phyloP scores from a whole-genome alignment of 2,113 vertebrate species.

The Calypte anna region DNA sequence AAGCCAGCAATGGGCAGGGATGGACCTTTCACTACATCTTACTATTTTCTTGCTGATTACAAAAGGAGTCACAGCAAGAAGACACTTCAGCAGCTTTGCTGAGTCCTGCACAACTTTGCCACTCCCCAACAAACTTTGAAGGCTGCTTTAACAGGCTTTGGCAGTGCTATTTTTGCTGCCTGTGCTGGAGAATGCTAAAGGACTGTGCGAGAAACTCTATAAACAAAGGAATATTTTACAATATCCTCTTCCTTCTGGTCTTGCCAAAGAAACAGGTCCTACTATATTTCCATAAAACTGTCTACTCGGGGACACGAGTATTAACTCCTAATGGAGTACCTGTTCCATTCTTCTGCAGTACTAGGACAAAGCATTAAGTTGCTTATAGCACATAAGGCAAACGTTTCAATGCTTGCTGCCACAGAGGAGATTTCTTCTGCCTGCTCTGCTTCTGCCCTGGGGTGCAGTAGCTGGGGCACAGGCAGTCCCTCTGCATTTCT shows the following conservation, averaged over 20 bases:
- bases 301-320: neutral
- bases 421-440: neutral
- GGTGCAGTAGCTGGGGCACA: neutral
- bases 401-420: neutral
- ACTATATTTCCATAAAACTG: neutral
- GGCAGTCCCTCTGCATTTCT: neutral
- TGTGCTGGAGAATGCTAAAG: neutral
- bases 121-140: neutral
- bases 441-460: neutral
- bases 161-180: neutral
- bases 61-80: neutral
- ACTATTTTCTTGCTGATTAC: neutral
- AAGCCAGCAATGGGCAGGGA: neutral
- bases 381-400: neutral
- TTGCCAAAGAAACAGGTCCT: neutral
- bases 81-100: neutral
- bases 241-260: neutral
- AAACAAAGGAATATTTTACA: neutral
- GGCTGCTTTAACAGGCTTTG: neutral
- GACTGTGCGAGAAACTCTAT: neutral
- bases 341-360: neutral
- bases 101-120: neutral
- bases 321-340: neutral
- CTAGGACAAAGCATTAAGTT: neutral
- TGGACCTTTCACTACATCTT: neutral